Base-by-base conservation (phyloP, 2,888 invertebrate species). In the Arctia plantaginis region DNA sequence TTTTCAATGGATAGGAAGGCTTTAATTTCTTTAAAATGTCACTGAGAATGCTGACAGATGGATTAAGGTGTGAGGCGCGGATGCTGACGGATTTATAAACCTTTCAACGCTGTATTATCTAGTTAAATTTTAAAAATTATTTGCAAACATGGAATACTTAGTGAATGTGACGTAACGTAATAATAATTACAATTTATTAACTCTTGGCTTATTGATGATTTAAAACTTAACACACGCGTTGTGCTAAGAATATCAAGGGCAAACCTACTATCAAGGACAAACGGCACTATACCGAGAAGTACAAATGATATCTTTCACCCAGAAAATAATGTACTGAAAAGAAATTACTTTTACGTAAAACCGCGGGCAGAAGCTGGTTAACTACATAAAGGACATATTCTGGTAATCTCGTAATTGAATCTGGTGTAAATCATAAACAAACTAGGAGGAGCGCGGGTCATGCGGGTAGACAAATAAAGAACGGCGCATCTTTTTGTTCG, bases 391-490 rank as follows among this genome's bases (percentile, higher is more conserved):
- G 41, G 62, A 47, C 68, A 65, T 74, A 66, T 80, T 76, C 71
- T 74, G 51, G 73, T 71, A 77, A 85, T 71, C 73, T 74, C 74
- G 66, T 68, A 76, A 77, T 77, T 64, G 74, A 80, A 84, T 79
- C 77, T 78, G 86, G 78, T 80, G 79, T 85, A 81, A 85, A 85
- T 85, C 79, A 87, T 83, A 86, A 83, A 86, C 81, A 85, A 83
- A 75, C 72, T 74, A 70, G 44, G 72, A 75, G 64, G 72, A 78
- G 75, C 59, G 71, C 82, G 88, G 89, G 87, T 83, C 87, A 92
- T 93, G 91, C 92, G 93, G 93, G 93, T 80, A 75, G 80, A 80
- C 89, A 91, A 93, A 93, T 92, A 93, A 88, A 88, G 86, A 86
- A 85, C 79, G 75, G 75, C 82, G 77, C 80, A 87, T 85, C 87